Evolutionary conservation across 2,797 vertebrate genomes (phyloP), one percentile per base, ranked within the genome.

Genomic region (Hydrolagus colliei): DNA sequence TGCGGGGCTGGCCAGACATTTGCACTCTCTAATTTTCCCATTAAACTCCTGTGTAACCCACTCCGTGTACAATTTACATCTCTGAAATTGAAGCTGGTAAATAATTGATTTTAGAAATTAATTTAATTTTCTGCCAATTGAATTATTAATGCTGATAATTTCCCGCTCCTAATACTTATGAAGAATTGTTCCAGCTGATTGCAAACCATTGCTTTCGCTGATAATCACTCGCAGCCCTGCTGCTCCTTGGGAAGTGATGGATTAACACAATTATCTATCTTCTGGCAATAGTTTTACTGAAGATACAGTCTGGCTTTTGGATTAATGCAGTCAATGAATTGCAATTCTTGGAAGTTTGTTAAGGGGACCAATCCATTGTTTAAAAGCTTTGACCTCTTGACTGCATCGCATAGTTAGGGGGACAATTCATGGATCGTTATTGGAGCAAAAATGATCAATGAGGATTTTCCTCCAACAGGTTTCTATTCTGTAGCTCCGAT

Each of bases 41-140:
- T 52, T 52, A 52, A 52, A 52, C 41, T 52, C 41, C 41, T 52
- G 41, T 52, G 41, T 52, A 52, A 52, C 3, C 41, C 41, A 6
- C 3, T 6, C 41, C 41, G 41, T 3, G 41, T 52, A 52, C 41
- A 52, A 52, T 52, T 52, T 52, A 52, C 41, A 52, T 52, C 41
- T 52, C 41, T 52, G 41, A 52, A 52, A 84, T 84, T 71, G 41
- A 9, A 71, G 14, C n/a, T 22, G 27, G 18, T 84, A 71, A 84
- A 71, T 84, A 84, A 71, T 71, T 84, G 16, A 84, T 12, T 67
- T 67, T 68, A 14, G 35, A 63, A 84, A 27, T 32, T 18, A 68
- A 52, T 13, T 84, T 71, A 41, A 68, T 68, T 35, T 13, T n/a
- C 65, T 68, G 32, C 18, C 27, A 27, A 84, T 68, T 71, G 9